Evolutionary conservation across 2,797 vertebrate species (phyloP).

Genomic region (Pyrocephalus nanus): DNA sequence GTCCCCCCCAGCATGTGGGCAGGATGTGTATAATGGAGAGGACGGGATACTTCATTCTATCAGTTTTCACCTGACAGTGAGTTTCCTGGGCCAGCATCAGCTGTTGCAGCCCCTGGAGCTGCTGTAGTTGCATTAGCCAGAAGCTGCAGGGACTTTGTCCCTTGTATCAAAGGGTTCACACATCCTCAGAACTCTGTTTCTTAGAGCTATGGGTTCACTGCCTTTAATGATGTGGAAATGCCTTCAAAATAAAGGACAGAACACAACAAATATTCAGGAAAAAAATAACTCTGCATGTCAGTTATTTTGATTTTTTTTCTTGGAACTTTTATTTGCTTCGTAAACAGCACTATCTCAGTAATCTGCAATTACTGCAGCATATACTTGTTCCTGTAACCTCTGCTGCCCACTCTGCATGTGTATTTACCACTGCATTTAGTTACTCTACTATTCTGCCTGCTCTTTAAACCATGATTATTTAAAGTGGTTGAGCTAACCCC

Average conservation of each 20-base stretch:
- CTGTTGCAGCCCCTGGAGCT: neutral
- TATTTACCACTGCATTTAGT: neutral
- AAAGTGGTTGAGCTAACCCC: neutral
- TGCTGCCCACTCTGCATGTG: neutral
- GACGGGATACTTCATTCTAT: neutral
- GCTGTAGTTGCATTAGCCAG: neutral
- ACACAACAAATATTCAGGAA: neutral
- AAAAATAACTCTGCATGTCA: neutral
- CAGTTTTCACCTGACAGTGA: neutral
- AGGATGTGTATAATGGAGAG: neutral
- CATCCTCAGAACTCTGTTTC: neutral
- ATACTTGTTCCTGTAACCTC: neutral
- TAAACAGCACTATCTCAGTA: neutral
- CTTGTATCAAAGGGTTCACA: neutral
- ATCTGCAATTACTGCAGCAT: neutral
- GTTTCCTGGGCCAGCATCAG: neutral
- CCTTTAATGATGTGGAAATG: neutral
- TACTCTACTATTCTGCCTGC: neutral
- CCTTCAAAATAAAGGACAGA: neutral
- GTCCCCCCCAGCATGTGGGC: neutral
- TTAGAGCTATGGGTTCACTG: neutral
- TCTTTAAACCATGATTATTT: constrained; percentile 33
- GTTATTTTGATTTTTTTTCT: neutral
- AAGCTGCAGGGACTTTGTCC: neutral
- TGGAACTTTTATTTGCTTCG: neutral